These are phyloP conservation scores for Hozukius guyotensis DNA, from an alignment of 2,797 vertebrate genomes.

Conservation along the genomic window DNA sequence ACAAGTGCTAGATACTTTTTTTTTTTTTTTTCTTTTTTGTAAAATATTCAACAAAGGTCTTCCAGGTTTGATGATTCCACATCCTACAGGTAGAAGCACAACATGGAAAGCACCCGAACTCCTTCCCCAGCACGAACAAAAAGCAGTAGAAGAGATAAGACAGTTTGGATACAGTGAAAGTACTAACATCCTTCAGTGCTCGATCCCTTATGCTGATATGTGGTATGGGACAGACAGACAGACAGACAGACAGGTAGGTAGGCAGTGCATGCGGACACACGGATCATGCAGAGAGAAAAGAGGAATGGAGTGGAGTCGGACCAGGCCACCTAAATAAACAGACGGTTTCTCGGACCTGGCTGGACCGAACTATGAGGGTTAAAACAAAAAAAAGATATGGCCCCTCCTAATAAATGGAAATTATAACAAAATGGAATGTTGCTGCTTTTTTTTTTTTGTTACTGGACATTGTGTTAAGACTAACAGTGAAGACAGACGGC, in stretches of 20 bases:
- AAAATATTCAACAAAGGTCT: conserved; percentile 86
- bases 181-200: conserved; percentile 79
- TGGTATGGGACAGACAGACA: conserved; percentile 71
- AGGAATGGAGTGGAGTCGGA: conserved; percentile 50
- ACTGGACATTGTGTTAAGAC: conserved; percentile 66
- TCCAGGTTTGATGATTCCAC: conserved; percentile 69
- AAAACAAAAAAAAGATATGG: conserved; percentile 63
- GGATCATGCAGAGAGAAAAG: conserved; percentile 79
- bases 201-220: conserved; percentile 81
- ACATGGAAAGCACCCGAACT: conserved; percentile 65
- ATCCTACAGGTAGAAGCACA: conserved; percentile 75
- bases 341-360: conserved; percentile 55
- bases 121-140: conserved; percentile 44
- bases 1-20: conserved; percentile 88
- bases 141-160: conserved; percentile 40
- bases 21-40: conserved; percentile 78
- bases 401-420: conserved; percentile 60
- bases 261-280: conserved; percentile 77
- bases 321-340: conserved; percentile 70
- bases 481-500: conserved; percentile 55
- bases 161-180: conserved; percentile 71
- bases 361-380: conserved; percentile 27
- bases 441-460: conserved; percentile 23
- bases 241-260: conserved; percentile 66
- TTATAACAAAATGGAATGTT: conserved; percentile 56